phyloP scores from a whole-genome alignment of 1,140 invertebrate species.

The Caerostris extrusa region DNA sequence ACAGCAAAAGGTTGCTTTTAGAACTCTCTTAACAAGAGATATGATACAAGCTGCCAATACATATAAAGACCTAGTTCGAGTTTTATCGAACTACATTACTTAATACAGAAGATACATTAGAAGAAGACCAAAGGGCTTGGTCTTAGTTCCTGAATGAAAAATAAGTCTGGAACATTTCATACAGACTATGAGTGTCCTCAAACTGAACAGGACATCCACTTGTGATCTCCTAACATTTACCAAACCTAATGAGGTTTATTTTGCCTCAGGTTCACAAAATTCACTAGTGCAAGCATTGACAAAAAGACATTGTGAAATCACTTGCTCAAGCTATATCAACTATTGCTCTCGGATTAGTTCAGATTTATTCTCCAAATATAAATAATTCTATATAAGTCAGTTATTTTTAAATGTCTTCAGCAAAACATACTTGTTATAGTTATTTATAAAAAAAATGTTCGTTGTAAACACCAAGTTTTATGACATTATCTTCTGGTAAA shows the following conservation, averaged over 20 bases:
- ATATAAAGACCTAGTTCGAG: conserved; percentile 61
- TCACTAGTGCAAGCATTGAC: conserved; percentile 4
- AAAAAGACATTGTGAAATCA: conserved; percentile 31
- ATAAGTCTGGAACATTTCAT: background rate
- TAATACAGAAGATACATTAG: conserved; percentile 42
- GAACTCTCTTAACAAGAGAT: conserved; percentile 24
- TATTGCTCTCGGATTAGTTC: conserved; percentile 24
- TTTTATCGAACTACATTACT: conserved; percentile 76
- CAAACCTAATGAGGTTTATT: background rate
- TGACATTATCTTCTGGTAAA: background rate
- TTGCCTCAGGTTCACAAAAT: background rate
- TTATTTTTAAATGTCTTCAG: conserved; percentile 37
- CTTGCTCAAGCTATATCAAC: conserved; percentile 50
- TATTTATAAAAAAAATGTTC: conserved; percentile 5
- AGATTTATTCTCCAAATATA: conserved; percentile 30
- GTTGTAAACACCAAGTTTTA: background rate
- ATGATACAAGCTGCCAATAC: conserved; percentile 25
- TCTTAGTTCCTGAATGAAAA: conserved; percentile 65
- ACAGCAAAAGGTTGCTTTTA: conserved; percentile 41
- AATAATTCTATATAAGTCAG: conserved; percentile 26
- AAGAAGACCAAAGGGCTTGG: conserved; percentile 56
- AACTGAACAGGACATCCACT: conserved; percentile 21
- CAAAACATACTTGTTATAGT: background rate
- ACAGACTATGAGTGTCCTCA: background rate
- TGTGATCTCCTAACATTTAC: conserved; percentile 27